Evolutionary conservation across 2,113 vertebrate genomes (phyloP), one percentile per base, ranked within the genome.

Genomic region (Alectura lathami): DNA sequence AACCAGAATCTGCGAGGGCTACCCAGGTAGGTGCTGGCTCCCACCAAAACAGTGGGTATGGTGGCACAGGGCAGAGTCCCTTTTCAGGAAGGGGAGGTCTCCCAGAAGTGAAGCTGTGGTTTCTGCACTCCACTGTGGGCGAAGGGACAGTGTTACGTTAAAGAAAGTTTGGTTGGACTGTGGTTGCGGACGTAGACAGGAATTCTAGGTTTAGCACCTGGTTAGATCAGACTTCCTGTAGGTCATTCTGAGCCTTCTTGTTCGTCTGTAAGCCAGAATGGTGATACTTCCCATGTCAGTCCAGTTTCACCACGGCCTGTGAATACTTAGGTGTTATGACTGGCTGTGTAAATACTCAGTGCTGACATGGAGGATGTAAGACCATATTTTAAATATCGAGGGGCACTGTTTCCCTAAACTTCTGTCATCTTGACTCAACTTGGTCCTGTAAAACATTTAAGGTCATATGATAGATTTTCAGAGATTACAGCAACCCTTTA

Each of bases 141-240:
- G 47, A 88, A 63, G 13, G 20, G 14, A 51, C 34, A 43, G 60
- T 53, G n/a, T 30, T 78, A 30, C 7, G 21, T 87, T 93, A 68
- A 40, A 85, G 70, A 60, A 85, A 76, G 45, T 29, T 69, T 81
- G n/a, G 8, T 30, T 30, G 29, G 11, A 5, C 63, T 94, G 84
- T 66, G 77, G 62, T 45, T 89, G 38, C 87, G 42, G 22, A 42
- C 22, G 62, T 48, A 27, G 74, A 57, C 57, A 66, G 34, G 50
- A 34, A 40, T 24, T 86, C 56, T 17, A 43, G 42, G 78, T 89
- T 95, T 92, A 91, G 68, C 47, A 50, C 38, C 24, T 67, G 29
- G 40, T 89, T 88, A 72, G n/a, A 77, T 94, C 75, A 62, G 63
- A 11, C 56, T 93, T 95, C 91, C 78, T 91, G 56, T 77, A 59